phyloP scores from a whole-genome alignment of 2,888 invertebrate species.

The Synergus gifuensis region DNA sequence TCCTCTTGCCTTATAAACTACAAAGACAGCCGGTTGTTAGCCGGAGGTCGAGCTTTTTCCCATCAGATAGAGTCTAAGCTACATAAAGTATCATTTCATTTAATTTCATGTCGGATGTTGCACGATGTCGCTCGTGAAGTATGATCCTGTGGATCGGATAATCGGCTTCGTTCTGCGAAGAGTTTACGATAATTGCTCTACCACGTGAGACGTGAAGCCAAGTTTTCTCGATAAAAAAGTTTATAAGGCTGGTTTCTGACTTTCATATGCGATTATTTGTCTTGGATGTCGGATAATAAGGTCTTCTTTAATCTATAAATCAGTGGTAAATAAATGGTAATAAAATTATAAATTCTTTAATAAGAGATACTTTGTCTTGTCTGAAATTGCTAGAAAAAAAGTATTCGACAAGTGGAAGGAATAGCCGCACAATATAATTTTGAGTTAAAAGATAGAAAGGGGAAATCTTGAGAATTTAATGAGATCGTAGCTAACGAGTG shows the following conservation, averaged over 20 bases:
- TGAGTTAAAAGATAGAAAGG: neutral
- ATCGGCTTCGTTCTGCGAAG: slow-evolving; percentile 33
- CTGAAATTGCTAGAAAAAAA: neutral
- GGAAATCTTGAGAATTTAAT: neutral
- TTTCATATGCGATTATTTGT: neutral
- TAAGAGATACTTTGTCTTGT: too few species aligned
- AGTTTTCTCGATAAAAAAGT: neutral
- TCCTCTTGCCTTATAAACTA: slow-evolving; percentile 29
- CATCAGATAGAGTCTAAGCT: slow-evolving; percentile 36
- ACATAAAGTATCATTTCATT: slow-evolving; percentile 35
- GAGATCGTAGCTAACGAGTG: slow-evolving; percentile 17
- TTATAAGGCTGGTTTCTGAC: neutral
- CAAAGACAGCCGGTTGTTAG: slow-evolving; percentile 33
- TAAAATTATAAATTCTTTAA: neutral
- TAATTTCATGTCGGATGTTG: slow-evolving; percentile 34
- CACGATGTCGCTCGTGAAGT: slow-evolving; percentile 31
- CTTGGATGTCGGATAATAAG: neutral
- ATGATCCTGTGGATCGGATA: slow-evolving; percentile 39
- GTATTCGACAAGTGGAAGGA: neutral
- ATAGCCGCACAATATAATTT: neutral
- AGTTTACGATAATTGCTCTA: slow-evolving; percentile 34
- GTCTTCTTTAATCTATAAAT: too few species aligned
- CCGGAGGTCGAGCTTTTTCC: slow-evolving; percentile 40
- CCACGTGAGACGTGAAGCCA: slow-evolving; percentile 24
- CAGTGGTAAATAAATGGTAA: neutral